Evolutionary conservation across 2,113 vertebrate genomes (phyloP).

Genomic region (Prunella himalayana): DNA sequence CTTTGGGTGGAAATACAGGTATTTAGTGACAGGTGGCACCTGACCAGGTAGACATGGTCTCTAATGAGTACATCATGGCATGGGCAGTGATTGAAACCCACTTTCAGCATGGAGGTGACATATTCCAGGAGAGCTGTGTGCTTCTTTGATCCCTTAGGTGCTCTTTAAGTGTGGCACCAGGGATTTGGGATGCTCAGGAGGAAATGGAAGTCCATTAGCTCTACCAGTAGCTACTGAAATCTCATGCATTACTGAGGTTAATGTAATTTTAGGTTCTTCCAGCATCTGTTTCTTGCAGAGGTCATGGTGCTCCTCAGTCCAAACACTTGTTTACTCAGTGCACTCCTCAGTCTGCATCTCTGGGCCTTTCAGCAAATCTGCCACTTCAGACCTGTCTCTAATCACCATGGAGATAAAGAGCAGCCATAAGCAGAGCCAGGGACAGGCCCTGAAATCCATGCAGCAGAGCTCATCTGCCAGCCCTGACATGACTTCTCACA

Average conservation of each 20-base stretch:
- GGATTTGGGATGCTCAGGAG: background rate
- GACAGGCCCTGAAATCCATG: background rate
- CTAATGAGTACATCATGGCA: background rate
- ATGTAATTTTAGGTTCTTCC: background rate
- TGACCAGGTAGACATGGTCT: background rate
- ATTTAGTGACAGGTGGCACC: background rate
- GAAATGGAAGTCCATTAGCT: background rate
- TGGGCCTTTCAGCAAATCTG: slow-evolving; percentile 14
- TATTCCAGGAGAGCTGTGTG: background rate
- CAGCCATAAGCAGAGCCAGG: background rate
- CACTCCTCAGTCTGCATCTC: accelerated
- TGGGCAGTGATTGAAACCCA: background rate
- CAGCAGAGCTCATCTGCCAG: background rate
- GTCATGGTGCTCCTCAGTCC: background rate
- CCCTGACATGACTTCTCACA: background rate
- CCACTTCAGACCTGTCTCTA: background rate
- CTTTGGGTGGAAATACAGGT: background rate
- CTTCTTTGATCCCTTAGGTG: background rate
- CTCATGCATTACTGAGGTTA: background rate
- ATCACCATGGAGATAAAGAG: slow-evolving; percentile 27
- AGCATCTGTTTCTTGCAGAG: background rate
- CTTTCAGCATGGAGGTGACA: background rate
- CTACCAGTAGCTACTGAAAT: background rate
- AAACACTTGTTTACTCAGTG: background rate
- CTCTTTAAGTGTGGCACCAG: background rate